Evolutionary conservation across 1,140 invertebrate species (phyloP), one percentile per base, ranked within the genome.

Genomic region (Adoxophyes honmai): DNA sequence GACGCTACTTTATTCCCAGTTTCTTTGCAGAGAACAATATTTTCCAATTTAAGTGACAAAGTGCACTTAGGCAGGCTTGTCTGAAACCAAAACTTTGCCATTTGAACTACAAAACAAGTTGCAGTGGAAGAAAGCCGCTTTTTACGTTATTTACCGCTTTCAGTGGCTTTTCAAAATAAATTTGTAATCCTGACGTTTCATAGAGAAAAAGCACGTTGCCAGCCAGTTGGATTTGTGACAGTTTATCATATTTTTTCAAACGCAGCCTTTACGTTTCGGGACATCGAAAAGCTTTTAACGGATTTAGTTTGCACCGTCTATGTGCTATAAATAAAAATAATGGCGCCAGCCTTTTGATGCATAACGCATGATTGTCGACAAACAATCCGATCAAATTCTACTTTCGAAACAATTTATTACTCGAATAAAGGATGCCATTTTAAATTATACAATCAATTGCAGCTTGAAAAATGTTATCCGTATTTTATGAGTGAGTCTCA

Each of bases 41-140:
- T 86, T 86, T 86, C 69, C 83, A 83, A 85, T 85, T 81, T 85
- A 85, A 86, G 78, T 81, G 83, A 86, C 83, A 86, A 85, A 86
- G 83, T 86, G 84, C 84, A 87, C 81, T 87, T 87, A 87, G 75
- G 79, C 78, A 75, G 78, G 74, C 73, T 75, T 79, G 75, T 79
- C 65, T 75, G 78, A 82, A 84, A 87, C 80, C 81, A 85, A 85
- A 87, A 85, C 84, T 85, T 87, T 73, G 71, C 81, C 75, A 86
- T 84, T 82, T 78, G 71, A 79, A 75, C 69, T 75, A 79, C 67
- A 78, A 72, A 68, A 62, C 73, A 66, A 75, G 66, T 70, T 70
- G 68, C 68, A 70, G 51, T 59, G 35, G 62, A 66, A 55, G 62
- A 57, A 66, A 58, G 39, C 34, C 57, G 59, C 59, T 67, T 66